phyloP scores from a whole-genome alignment of 2,797 vertebrate genomes.

The Chrosomus eos region DNA sequence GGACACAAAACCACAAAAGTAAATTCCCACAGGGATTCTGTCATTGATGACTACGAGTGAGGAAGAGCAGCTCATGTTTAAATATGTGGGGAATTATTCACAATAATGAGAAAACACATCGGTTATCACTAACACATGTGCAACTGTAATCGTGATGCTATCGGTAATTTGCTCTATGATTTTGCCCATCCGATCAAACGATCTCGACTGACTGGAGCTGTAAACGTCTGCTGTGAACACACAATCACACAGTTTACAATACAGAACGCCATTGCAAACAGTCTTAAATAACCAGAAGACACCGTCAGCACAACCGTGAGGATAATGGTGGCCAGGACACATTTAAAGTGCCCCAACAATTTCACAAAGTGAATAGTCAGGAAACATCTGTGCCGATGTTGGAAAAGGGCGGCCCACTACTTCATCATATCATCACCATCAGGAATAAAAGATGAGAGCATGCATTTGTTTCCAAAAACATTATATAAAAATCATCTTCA shows the following conservation, averaged over 20 bases:
- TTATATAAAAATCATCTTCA: too few species aligned
- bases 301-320: slow-evolving; percentile 61
- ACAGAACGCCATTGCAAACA: slow-evolving; percentile 58
- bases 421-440: slow-evolving; percentile 49
- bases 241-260: slow-evolving; percentile 54
- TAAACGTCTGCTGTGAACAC: slow-evolving; percentile 1
- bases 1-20: slow-evolving; percentile 22
- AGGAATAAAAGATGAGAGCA: not conserved
- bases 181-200: not conserved
- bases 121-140: not conserved
- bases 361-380: slow-evolving; percentile 66
- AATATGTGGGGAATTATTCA: not conserved
- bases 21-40: slow-evolving; percentile 44
- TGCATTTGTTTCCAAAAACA: slow-evolving; percentile 45
- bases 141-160: not conserved
- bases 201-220: not conserved
- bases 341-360: slow-evolving; percentile 57
- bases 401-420: slow-evolving; percentile 53
- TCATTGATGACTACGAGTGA: slow-evolving; percentile 42
- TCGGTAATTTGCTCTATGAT: not conserved
- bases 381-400: slow-evolving; percentile 76
- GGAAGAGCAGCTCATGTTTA: slow-evolving; percentile 1
- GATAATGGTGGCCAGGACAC: slow-evolving; percentile 36
- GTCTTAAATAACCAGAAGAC: slow-evolving; percentile 60
- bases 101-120: not conserved